phyloP scores from a whole-genome alignment of 2,888 invertebrate genomes.

The Serripes groenlandicus region DNA sequence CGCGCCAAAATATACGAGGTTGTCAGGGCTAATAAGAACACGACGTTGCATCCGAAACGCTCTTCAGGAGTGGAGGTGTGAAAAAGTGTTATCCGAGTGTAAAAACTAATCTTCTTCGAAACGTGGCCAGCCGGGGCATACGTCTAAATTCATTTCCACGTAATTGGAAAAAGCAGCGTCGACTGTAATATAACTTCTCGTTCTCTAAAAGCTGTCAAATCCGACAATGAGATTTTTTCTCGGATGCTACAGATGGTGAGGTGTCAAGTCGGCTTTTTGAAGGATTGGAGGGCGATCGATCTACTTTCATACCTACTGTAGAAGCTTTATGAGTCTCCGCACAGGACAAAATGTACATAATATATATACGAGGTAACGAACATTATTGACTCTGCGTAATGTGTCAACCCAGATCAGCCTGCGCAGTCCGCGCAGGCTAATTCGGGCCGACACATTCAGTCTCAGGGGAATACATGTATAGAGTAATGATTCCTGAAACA shows the following conservation, averaged over 20 bases:
- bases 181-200: conserved; percentile 58
- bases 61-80: conserved; percentile 65
- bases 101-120: conserved; percentile 68
- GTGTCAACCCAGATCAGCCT: no score
- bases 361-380: no score
- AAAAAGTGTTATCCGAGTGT: conserved; percentile 69
- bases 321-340: background rate
- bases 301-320: background rate
- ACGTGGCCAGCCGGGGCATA: conserved; percentile 67
- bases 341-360: no score
- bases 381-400: no score
- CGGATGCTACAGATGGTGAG: conserved; percentile 52
- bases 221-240: conserved; percentile 66
- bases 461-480: no score
- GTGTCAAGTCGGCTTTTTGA: conserved; percentile 30
- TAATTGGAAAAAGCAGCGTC: conserved; percentile 68
- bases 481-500: no score
- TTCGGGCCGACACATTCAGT: no score
- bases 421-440: no score
- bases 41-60: conserved; percentile 63
- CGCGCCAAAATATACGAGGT: conserved; percentile 64
- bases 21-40: conserved; percentile 65
- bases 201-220: conserved; percentile 66
- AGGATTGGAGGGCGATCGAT: conserved; percentile 59
- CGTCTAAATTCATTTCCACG: conserved; percentile 67